Evolutionary conservation across 1,140 invertebrate genomes (phyloP).

Genomic region (Yoshiicerus persimilis): DNA sequence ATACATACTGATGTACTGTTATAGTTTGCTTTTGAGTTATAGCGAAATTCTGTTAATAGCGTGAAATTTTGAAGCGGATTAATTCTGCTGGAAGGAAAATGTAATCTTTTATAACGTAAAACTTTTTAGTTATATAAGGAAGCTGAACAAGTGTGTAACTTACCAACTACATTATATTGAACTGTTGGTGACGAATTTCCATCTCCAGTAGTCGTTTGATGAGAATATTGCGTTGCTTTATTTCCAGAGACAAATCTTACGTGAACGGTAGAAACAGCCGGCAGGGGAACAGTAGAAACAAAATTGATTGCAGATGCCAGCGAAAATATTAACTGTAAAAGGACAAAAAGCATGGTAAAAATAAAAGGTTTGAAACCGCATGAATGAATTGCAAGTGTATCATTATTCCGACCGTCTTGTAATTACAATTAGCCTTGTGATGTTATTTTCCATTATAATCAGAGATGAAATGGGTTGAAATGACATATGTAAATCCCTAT

Average conservation of each 20-base stretch:
- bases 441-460: neutral
- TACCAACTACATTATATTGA: conserved; percentile 27
- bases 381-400: neutral
- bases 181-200: conserved; percentile 11
- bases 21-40: too few species aligned
- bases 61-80: too few species aligned
- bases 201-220: conserved; percentile 23
- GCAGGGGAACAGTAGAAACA: conserved; percentile 17
- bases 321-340: conserved; percentile 17
- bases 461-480: neutral
- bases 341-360: neutral
- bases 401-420: neutral
- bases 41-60: too few species aligned
- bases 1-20: too few species aligned
- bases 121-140: too few species aligned
- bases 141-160: too few species aligned
- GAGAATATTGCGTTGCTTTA: conserved; percentile 45
- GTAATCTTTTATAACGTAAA: too few species aligned
- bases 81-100: too few species aligned
- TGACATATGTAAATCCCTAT: neutral
- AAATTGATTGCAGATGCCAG: neutral
- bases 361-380: neutral
- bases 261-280: conserved; percentile 46
- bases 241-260: conserved; percentile 48
- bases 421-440: neutral